Percentiles rank a stretch among this genome's conserved stretches.
Evolutionary conservation across 2,797 vertebrate species (phyloP).

Genomic region (Danionella dracula): DNA sequence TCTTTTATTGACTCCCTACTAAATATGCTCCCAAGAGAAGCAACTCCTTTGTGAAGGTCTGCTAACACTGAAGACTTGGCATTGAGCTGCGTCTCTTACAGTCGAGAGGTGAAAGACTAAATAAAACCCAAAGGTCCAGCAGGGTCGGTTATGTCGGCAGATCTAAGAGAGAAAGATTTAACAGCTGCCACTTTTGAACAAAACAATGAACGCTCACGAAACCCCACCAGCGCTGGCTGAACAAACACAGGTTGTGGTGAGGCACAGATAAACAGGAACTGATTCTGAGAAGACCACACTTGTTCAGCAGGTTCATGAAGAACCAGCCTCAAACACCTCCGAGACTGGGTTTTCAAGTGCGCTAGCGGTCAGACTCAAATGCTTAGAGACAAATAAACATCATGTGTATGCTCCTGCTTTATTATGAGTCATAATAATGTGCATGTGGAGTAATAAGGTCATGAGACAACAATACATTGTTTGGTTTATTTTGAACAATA

Average conservation of each 20-base stretch:
- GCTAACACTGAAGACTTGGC: background rate
- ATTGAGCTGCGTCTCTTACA: background rate
- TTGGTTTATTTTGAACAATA: background rate
- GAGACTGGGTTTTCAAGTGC: constrained; percentile 41
- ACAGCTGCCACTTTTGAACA: background rate
- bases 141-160: background rate
- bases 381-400: background rate
- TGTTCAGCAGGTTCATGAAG: constrained; percentile 2
- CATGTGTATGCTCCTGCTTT: background rate
- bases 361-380: background rate
- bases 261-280: constrained; percentile 47
- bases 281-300: constrained; percentile 40
- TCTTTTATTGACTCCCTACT: no score
- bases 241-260: constrained; percentile 46
- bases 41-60: background rate
- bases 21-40: background rate
- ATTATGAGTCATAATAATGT: background rate
- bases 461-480: background rate
- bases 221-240: constrained; percentile 50
- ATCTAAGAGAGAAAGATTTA: background rate
- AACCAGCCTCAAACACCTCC: constrained; percentile 24
- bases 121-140: background rate
- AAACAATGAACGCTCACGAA: constrained; percentile 21
- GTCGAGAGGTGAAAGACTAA: background rate
- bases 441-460: background rate